A percentile compares a stretch with the other conserved stretches of the same genome.
Evolutionary conservation across 2,797 vertebrate species (phyloP).

Genomic region (Brotogeris chrysoptera): DNA sequence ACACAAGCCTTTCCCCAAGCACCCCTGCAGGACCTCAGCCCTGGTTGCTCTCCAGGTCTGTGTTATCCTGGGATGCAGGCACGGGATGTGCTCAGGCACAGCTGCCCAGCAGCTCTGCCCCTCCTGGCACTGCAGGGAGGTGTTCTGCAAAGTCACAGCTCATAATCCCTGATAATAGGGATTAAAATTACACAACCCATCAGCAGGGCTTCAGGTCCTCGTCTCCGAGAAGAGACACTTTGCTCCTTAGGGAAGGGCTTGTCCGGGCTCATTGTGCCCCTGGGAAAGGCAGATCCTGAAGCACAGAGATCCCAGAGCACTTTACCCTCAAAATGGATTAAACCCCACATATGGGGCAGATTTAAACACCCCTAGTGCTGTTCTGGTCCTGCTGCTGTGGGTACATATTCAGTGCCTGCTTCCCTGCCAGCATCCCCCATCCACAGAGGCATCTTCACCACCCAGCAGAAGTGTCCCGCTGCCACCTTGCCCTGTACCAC

Average conservation of each 20-base stretch:
- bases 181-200: constrained; percentile 37
- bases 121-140: not conserved
- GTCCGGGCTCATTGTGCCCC: not conserved
- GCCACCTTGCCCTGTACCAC: not conserved
- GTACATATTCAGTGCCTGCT: not conserved
- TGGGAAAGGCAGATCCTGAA: not conserved
- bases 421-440: not conserved
- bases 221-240: not conserved
- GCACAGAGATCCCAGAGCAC: not conserved
- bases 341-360: accelerated
- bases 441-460: not conserved
- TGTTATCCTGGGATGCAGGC: not conserved
- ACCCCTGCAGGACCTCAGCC: accelerated
- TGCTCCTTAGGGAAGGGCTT: not conserved
- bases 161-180: constrained; percentile 53
- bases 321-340: not conserved
- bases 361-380: not conserved
- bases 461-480: accelerated
- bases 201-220: not conserved
- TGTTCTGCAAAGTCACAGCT: constrained; percentile 51
- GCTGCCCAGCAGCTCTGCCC: not conserved
- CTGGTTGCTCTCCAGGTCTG: accelerated
- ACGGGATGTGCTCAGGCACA: not conserved
- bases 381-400: not conserved
- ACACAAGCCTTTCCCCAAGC: not conserved